Conservation (phyloP, 2,888 invertebrate species). For the Oligia latruncula region DNA sequence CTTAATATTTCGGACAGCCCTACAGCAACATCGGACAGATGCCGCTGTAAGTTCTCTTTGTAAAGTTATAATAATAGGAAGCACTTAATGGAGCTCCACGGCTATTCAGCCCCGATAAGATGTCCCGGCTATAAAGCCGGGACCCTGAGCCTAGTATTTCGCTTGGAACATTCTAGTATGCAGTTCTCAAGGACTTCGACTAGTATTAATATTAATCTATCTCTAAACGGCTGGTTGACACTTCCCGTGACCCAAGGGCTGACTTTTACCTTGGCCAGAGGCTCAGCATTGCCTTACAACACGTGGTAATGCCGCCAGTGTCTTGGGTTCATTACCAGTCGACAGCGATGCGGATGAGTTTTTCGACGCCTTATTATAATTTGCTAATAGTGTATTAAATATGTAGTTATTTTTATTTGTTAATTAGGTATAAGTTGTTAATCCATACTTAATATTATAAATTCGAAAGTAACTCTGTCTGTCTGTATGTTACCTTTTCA, state of each 20-base stretch:
- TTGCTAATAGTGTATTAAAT: too few species aligned
- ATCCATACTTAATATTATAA: too few species aligned
- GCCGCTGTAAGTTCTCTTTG: constrained; percentile 61
- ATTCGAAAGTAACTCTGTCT: too few species aligned
- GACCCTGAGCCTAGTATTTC: constrained; percentile 20
- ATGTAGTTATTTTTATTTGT: too few species aligned
- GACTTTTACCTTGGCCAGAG: not conserved
- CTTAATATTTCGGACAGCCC: constrained; percentile 32
- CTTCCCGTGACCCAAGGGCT: not conserved
- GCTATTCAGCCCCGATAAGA: constrained; percentile 25
- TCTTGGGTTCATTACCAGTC: too few species aligned
- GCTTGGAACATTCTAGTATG: not conserved
- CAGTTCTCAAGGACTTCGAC: not conserved
- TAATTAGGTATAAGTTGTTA: too few species aligned
- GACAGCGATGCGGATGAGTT: too few species aligned
- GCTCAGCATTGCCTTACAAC: not conserved
- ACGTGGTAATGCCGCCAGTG: too few species aligned
- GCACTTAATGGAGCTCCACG: constrained; percentile 53
- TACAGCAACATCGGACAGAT: constrained; percentile 52
- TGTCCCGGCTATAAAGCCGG: constrained; percentile 13
- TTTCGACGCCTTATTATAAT: too few species aligned
- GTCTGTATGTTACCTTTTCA: too few species aligned
- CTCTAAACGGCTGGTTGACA: not conserved
- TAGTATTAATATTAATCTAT: too few species aligned
- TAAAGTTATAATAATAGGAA: constrained; percentile 61